phyloP scores from a whole-genome alignment of 2,797 vertebrate genomes.

The Iguana delicatissima region DNA sequence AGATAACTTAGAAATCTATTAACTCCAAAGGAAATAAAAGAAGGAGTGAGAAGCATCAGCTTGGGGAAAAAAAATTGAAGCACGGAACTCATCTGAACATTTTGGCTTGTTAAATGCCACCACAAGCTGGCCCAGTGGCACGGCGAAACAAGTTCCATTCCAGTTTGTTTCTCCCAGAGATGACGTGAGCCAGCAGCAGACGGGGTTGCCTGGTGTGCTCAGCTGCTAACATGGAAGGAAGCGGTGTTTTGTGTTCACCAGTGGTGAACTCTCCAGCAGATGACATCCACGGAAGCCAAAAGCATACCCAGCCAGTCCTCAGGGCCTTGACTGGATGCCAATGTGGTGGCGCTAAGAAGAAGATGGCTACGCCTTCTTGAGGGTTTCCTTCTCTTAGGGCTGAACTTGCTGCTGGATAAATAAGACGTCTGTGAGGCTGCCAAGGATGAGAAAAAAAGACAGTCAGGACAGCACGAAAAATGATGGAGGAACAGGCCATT shows the following conservation, averaged over 20 bases:
- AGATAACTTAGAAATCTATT: too few species aligned
- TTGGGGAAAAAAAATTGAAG: neutral
- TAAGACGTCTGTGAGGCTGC: neutral
- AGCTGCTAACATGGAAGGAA: slow-evolving; percentile 13
- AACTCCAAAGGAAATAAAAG: neutral
- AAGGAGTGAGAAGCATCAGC: neutral
- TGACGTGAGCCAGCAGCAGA: neutral
- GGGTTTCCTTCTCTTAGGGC: neutral
- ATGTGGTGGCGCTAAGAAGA: neutral
- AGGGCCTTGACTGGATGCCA: neutral
- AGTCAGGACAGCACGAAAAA: neutral
- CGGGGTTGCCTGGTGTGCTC: slow-evolving; percentile 2
- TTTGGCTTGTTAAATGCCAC: slow-evolving; percentile 4
- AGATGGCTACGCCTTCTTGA: neutral
- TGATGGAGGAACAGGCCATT: too few species aligned
- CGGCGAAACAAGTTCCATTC: neutral
- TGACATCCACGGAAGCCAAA: neutral
- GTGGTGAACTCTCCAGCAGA: neutral
- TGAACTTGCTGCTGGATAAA: too few species aligned
- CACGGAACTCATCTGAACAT: neutral
- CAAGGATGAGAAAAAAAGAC: neutral
- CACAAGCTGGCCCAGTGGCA: slow-evolving; percentile 20
- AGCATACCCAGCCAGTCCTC: neutral
- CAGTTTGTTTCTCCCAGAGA: slow-evolving; percentile 10
- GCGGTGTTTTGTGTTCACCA: neutral